phyloP scores from a whole-genome alignment of 2,113 vertebrate species.

The Podocnemis expansa region DNA sequence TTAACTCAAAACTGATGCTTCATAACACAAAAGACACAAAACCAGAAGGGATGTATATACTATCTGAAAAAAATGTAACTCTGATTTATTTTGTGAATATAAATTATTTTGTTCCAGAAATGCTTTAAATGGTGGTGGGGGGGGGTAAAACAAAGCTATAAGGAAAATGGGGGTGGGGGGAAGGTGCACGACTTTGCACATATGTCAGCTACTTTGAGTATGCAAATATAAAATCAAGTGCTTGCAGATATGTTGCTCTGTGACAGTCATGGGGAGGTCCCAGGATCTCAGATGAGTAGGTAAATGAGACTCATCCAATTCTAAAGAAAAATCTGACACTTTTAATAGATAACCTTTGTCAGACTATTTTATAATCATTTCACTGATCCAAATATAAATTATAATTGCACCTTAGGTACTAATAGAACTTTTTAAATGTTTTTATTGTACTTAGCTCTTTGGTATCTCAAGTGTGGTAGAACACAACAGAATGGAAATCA shows the following conservation, averaged over 20 bases:
- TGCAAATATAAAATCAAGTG: conserved; percentile 62
- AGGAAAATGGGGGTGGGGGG: conserved; percentile 60
- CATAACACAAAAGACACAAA: background rate
- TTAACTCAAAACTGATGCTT: background rate
- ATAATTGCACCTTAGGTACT: background rate
- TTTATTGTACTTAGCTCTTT: conserved; percentile 39
- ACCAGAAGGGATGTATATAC: conserved; percentile 36
- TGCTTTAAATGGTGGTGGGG: conserved; percentile 60
- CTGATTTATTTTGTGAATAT: conserved; percentile 20
- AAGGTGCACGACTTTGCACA: conserved; percentile 64
- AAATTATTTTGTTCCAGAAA: conserved; percentile 63
- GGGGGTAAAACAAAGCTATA: conserved; percentile 55
- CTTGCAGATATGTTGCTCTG: conserved; percentile 66
- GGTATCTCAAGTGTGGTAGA: conserved; percentile 64
- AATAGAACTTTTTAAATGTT: background rate
- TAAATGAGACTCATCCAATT: conserved; percentile 52
- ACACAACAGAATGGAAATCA: conserved; percentile 34
- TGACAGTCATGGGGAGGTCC: conserved; percentile 1
- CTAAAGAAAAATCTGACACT: conserved; percentile 22
- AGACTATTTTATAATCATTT: conserved; percentile 40
- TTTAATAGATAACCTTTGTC: conserved; percentile 38
- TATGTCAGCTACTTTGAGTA: conserved; percentile 58
- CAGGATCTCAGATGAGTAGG: conserved; percentile 35
- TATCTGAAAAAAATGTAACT: conserved; percentile 54
- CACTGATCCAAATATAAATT: conserved; percentile 17